phyloP scores from a whole-genome alignment of 30 jellyfish, hydroid and myxozoan genomes.

The Turritopsis dohrnii region DNA sequence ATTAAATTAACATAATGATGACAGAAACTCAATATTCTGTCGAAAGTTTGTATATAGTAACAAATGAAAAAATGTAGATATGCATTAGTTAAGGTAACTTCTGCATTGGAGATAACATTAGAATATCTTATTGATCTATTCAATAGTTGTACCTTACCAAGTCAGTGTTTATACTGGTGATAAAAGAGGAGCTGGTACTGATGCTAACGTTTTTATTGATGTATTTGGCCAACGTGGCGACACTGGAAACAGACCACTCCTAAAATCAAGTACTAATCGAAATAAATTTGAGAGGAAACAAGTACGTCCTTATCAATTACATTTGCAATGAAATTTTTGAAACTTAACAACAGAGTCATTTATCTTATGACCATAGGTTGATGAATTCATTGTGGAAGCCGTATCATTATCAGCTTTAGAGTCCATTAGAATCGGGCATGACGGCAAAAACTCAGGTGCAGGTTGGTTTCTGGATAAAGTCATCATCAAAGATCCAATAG shows the following conservation, averaged over 20 bases:
- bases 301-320: too few relatives aligned
- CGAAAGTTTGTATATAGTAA: too few relatives aligned
- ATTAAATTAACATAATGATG: neutral
- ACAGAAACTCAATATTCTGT: neutral
- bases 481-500: conserved; percentile 48
- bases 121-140: neutral
- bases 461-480: conserved; percentile 94
- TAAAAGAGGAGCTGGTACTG: conserved; percentile 96
- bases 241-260: conserved; percentile 80
- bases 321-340: too few relatives aligned
- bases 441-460: conserved; percentile 52
- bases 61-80: too few relatives aligned
- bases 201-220: conserved; percentile 86
- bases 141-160: conserved; percentile 58
- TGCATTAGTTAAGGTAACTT: too few relatives aligned
- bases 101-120: too few relatives aligned
- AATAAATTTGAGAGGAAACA: conserved; percentile 87
- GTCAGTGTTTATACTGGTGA: conserved; percentile 83
- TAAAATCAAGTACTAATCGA: conserved; percentile 61
- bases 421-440: conserved; percentile 89
- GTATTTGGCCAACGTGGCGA: conserved; percentile 93
- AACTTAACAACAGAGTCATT: too few relatives aligned
- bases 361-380: conserved; percentile 60
- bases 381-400: conserved; percentile 93
- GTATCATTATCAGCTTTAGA: conserved; percentile 70